Percentiles rank a stretch among this genome's conserved stretches.
phyloP scores from a whole-genome alignment of 2,888 invertebrate genomes.

The Caenorhabditis angaria region DNA sequence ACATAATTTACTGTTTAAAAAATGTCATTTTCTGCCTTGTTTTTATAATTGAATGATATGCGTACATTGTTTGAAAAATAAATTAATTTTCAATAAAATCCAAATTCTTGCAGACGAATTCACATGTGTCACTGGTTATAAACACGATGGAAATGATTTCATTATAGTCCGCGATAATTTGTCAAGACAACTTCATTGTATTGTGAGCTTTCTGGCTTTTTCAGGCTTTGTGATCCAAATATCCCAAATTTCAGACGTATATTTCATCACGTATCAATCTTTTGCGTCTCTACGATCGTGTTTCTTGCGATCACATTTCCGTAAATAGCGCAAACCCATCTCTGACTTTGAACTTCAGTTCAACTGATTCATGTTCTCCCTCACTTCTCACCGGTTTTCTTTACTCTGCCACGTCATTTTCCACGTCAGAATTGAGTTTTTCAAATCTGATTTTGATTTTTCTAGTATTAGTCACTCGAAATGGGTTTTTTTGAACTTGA shows the following conservation, averaged over 20 bases:
- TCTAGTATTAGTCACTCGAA: too few species aligned
- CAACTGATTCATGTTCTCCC: conserved; percentile 41
- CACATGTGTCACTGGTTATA: conserved; percentile 40
- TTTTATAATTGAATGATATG: too few species aligned
- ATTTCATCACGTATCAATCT: conserved; percentile 31
- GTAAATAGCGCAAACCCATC: conserved; percentile 38
- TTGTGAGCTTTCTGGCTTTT: conserved; percentile 20
- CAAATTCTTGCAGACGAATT: conserved; percentile 32
- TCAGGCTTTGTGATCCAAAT: not conserved
- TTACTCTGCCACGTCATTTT: conserved; percentile 16
- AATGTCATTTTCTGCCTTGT: too few species aligned
- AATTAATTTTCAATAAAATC: not conserved
- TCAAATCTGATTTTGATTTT: not conserved
- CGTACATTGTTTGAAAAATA: not conserved
- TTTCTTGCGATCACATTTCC: conserved; percentile 42
- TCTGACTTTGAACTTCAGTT: conserved; percentile 36
- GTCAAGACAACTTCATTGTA: conserved; percentile 38
- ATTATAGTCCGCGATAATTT: conserved; percentile 32
- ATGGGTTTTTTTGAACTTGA: too few species aligned
- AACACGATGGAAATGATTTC: conserved; percentile 37
- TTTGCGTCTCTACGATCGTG: conserved; percentile 42
- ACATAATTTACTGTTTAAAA: too few species aligned
- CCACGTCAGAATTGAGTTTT: too few species aligned
- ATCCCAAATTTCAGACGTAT: conserved; percentile 28
- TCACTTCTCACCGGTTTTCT: conserved; percentile 47